Percentiles rank a stretch among this genome's conserved stretches.
Conservation (phyloP, 92 coral and sea anemone genomes). For the Zoanthus sociatus region DNA sequence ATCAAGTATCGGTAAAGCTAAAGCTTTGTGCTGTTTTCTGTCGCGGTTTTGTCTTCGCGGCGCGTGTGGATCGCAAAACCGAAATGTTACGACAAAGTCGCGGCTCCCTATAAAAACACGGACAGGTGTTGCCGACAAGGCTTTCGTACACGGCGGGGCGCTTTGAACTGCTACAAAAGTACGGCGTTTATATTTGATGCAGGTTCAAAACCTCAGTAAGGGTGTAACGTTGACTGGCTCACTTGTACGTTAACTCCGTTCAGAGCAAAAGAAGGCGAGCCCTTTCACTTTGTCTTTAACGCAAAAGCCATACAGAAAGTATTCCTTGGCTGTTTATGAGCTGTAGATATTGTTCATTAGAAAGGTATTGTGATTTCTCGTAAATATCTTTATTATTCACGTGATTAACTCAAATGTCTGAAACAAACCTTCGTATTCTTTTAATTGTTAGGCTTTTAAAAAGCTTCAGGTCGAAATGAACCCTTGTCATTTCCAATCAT, state of each 20-base stretch:
- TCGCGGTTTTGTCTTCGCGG: background rate
- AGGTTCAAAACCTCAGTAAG: background rate
- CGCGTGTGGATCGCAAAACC: background rate
- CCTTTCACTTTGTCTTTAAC: too few relatives aligned
- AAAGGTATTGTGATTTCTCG: constrained; percentile 37
- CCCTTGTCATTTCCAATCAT: background rate
- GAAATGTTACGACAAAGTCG: background rate
- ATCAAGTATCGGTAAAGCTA: too few relatives aligned
- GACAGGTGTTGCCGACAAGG: constrained; percentile 33
- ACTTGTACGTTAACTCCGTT: background rate
- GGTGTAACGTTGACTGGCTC: background rate
- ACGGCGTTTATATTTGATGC: constrained; percentile 14
- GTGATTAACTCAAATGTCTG: background rate
- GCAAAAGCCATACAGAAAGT: background rate
- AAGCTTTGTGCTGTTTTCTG: too few relatives aligned
- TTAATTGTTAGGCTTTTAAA: background rate
- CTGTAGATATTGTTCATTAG: constrained; percentile 27
- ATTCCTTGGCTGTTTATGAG: background rate
- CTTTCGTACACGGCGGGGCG: constrained; percentile 30
- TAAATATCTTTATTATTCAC: constrained; percentile 4
- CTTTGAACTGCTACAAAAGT: constrained; percentile 39
- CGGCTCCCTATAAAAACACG: background rate
- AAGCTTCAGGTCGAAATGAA: background rate
- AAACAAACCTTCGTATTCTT: background rate
- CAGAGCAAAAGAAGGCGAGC: background rate